These are phyloP conservation scores for Recurvirostra avosetta DNA, from an alignment of 2,113 vertebrate species.

Conservation along the genomic window DNA sequence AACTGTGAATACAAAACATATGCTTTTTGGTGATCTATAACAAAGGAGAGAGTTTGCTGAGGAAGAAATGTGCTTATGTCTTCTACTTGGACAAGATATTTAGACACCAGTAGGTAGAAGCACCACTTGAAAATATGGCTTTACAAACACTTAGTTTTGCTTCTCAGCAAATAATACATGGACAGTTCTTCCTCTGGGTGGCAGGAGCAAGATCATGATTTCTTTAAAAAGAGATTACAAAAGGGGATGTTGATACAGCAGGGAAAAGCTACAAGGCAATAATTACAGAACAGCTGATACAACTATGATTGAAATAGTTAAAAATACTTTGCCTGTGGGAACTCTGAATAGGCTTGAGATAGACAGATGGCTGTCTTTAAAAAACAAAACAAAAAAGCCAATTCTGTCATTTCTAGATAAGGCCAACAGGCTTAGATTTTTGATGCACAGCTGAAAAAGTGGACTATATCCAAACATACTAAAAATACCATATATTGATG, in stretches of 20 bases:
- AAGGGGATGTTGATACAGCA: not conserved
- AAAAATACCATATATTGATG: constrained; percentile 1
- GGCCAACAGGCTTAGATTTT: not conserved
- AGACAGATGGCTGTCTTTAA: constrained; percentile 24
- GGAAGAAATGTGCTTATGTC: not conserved
- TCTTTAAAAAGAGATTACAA: not conserved
- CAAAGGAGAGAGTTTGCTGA: not conserved
- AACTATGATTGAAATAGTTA: constrained; percentile 45
- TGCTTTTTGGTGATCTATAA: not conserved
- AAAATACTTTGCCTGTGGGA: constrained; percentile 43
- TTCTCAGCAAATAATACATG: not conserved
- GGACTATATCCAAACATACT: not conserved
- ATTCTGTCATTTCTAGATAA: not conserved
- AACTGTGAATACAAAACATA: not conserved
- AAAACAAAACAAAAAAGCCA: constrained; percentile 10
- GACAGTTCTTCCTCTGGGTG: not conserved
- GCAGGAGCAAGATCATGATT: not conserved
- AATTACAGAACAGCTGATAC: constrained; percentile 16
- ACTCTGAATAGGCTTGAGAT: not conserved
- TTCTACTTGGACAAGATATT: not conserved
- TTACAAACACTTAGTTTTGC: not conserved
- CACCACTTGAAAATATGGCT: not conserved
- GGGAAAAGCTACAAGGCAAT: not conserved
- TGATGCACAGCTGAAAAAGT: not conserved
- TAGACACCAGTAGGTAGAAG: not conserved